Base-by-base conservation (phyloP, 2,113 vertebrate species). In the Ascaphus truei region DNA sequence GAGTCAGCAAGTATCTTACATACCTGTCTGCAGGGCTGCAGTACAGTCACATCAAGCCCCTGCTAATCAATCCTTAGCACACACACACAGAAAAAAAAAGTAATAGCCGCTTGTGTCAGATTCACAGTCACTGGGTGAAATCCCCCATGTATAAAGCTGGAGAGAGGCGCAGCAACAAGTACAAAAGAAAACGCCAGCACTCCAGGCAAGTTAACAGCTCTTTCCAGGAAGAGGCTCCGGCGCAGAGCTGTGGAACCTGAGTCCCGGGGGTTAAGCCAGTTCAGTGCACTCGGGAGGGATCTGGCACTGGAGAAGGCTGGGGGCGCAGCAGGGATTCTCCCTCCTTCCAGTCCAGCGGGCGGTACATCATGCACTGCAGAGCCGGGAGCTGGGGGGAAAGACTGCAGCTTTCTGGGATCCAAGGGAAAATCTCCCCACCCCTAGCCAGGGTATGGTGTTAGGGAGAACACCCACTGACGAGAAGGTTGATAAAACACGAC, bases 341-440 rank as follows among this genome's bases (percentile, higher is more conserved):
- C 61, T 78, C 71, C 75, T 74, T 67, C 78, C 73, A 72, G 52
- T 72, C 78, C 74, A 25, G 78, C 72, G 78, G 81, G 77, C 79
- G 83, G 78, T 78, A 80, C 81, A 62, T 80, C 80, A 80, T 79
- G 68, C 78, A 74, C 12, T n/a, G 79, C 64, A 33, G 8, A 56
- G 75, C 76, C 13, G 78, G 53, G 73, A 58, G 55, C 41, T 26
- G n/a, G n/a, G 43, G 5, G 13, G 7, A 11, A 18, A n/a, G n/a
- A n/a, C 74, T 71, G 73, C 63, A 25, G 67, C 69, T 67, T 2
- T 64, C 85, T 85, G 72, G 36, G 73, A 68, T 26, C 25, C 26
- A 16, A 76, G 82, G 84, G 82, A 89, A 79, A 86, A 88, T 80
- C 85, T 57, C 85, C 77, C 74, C 79, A n/a, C n/a, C n/a, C n/a